Conservation (phyloP, 1,140 invertebrate species). For the Drosophila lini region DNA sequence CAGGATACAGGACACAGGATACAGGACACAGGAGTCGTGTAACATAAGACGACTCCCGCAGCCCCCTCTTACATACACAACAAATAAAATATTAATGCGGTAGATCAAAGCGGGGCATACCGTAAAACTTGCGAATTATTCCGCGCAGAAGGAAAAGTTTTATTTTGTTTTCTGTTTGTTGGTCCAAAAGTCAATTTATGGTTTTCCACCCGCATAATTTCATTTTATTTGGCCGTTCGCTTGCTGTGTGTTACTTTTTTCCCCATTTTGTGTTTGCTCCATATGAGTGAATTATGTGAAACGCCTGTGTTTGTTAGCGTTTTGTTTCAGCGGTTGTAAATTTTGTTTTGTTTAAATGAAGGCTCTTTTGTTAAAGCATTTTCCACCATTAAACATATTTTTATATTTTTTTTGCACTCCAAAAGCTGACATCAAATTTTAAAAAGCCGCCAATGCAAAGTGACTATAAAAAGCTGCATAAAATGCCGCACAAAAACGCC, state of each 20-base stretch:
- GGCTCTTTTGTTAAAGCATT: slow-evolving; percentile 28
- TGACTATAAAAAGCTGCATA: slow-evolving; percentile 4
- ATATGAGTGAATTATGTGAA: slow-evolving; percentile 57
- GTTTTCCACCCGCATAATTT: slow-evolving; percentile 75
- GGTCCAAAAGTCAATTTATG: slow-evolving; percentile 74
- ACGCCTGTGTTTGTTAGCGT: slow-evolving; percentile 34
- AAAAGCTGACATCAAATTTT: slow-evolving; percentile 25
- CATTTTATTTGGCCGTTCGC: slow-evolving; percentile 56
- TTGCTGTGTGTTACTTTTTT: slow-evolving; percentile 10
- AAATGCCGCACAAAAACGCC: slow-evolving; percentile 3
- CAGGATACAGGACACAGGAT: not conserved
- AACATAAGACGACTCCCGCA: slow-evolving; percentile 6
- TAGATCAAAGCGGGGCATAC: slow-evolving; percentile 59
- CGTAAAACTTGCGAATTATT: slow-evolving; percentile 47
- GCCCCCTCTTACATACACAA: slow-evolving; percentile 11
- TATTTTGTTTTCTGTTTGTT: slow-evolving; percentile 53
- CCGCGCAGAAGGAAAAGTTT: slow-evolving; percentile 52
- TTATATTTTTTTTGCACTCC: slow-evolving; percentile 2
- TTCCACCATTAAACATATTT: slow-evolving; percentile 23
- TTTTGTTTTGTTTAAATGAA: slow-evolving; percentile 39
- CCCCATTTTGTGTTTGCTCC: slow-evolving; percentile 23
- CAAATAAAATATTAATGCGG: slow-evolving; percentile 64
- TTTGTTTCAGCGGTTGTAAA: slow-evolving; percentile 29
- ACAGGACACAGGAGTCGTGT: slow-evolving; percentile 11
- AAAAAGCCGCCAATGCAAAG: slow-evolving; percentile 8